A percentile compares a stretch with the other conserved stretches of the same genome.
These are phyloP conservation scores for Ceratothoa steindachneri DNA, from an alignment of 2,888 invertebrate species.

Conservation along the genomic window DNA sequence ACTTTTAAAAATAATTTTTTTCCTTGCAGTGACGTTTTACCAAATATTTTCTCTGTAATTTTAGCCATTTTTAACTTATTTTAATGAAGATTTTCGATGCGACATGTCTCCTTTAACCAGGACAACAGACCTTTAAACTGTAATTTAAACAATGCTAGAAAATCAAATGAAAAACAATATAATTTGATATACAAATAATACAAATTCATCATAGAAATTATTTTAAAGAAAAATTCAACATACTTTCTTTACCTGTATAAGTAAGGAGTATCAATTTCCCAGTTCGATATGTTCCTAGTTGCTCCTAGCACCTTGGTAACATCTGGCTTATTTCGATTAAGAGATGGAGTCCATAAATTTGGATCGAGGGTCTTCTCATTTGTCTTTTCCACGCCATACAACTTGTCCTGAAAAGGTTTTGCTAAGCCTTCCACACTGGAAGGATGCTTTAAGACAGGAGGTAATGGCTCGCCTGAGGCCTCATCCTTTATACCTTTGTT, in stretches of 20 bases:
- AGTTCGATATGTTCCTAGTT: neutral
- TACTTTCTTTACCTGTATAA: neutral
- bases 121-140: slow-evolving; percentile 1
- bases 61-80: neutral
- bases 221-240: too few species aligned
- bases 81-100: neutral
- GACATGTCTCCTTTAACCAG: neutral
- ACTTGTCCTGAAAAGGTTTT: slow-evolving; percentile 6
- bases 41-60: neutral
- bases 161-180: neutral
- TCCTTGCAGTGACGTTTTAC: neutral
- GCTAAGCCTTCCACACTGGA: neutral
- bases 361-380: neutral
- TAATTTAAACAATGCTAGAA: slow-evolving; percentile 4
- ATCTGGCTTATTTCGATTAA: neutral
- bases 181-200: neutral
- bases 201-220: neutral
- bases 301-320: neutral
- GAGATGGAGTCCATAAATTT: neutral
- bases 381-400: neutral
- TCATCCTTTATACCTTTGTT: neutral
- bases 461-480: neutral
- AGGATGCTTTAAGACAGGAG: slow-evolving; percentile 9
- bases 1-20: too few species aligned
- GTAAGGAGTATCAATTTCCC: slow-evolving; percentile 1